Base-by-base conservation (phyloP, 1,140 invertebrate species). In the Cydia splendana region DNA sequence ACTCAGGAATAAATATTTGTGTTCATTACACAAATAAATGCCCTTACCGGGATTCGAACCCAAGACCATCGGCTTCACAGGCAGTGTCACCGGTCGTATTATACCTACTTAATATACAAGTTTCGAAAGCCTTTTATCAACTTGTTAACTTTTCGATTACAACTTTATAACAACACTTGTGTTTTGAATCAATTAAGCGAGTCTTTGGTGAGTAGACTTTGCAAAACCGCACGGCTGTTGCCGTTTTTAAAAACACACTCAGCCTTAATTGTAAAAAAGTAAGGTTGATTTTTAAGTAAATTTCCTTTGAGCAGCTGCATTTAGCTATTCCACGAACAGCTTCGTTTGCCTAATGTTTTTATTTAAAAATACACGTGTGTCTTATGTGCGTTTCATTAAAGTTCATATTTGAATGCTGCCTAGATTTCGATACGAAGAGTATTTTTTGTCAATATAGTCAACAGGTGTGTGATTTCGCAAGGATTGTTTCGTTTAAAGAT, bases 181-280 rank as follows among this genome's bases (percentile, higher is more conserved):
- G 57, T 24, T 62, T 62, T 62, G 57, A 62, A 62, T 62, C 57
- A 62, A 62, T 62, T 62, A 62, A 62, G 57, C 57, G 18, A 62
- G 2, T 24, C 18, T 62, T 62, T 62, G 57, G 18, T 62, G 24
- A 62, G 57, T 24, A 62, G 53, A 6, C 57, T 62, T 62, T 62
- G 57, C 9, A 62, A 62, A 24, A 62, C 57, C 57, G 9, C 5
- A 24, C 6, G 2, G 1, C 10, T 24, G 12, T 20, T 24, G 20
- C 57, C 7, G 20, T 7, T 24, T 4, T 24, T 10, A 24, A 20
- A 62, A 62, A 24, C 51, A 12, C 57, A 62, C 18, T 24, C n/a
- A 10, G 57, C 6, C 10, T n/a, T 62, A 18, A 62, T 9, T 20
- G 10, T n/a, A 62, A 62, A 12, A 20, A 2, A 62, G 3, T 62